Conservation (phyloP, 2,797 vertebrate genomes). For the Loris lydekkerianus region DNA sequence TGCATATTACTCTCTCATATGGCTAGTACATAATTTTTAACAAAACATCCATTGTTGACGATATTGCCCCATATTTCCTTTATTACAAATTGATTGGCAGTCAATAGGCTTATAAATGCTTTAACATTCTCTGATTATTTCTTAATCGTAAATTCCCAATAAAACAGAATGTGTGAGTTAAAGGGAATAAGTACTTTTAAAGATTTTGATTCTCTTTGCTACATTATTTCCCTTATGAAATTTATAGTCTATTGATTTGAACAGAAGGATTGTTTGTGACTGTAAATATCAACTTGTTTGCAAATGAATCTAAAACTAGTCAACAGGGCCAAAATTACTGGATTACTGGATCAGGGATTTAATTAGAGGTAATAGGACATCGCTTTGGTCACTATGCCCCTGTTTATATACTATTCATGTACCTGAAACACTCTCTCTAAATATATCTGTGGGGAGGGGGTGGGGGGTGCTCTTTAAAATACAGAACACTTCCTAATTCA, state of each 20-base stretch:
- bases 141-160: not conserved
- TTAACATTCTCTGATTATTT: not conserved
- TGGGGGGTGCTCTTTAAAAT: not conserved
- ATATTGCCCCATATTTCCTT: not conserved
- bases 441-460: not conserved
- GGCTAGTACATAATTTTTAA: not conserved
- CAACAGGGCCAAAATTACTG: not conserved
- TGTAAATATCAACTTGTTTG: not conserved
- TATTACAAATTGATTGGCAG: not conserved
- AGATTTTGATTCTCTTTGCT: not conserved
- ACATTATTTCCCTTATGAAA: not conserved
- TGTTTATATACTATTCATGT: not conserved
- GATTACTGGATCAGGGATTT: not conserved
- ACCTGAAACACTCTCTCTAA: not conserved
- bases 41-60: not conserved
- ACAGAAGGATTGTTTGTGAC: not conserved
- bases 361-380: not conserved
- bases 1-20: not conserved
- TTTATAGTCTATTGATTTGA: not conserved
- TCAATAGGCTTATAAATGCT: not conserved
- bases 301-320: not conserved
- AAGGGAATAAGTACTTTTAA: not conserved
- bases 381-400: not conserved
- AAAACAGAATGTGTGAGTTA: not conserved
- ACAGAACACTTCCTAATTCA: not conserved